phyloP scores from a whole-genome alignment of 2,888 invertebrate genomes.

The Uloborus plumipes region DNA sequence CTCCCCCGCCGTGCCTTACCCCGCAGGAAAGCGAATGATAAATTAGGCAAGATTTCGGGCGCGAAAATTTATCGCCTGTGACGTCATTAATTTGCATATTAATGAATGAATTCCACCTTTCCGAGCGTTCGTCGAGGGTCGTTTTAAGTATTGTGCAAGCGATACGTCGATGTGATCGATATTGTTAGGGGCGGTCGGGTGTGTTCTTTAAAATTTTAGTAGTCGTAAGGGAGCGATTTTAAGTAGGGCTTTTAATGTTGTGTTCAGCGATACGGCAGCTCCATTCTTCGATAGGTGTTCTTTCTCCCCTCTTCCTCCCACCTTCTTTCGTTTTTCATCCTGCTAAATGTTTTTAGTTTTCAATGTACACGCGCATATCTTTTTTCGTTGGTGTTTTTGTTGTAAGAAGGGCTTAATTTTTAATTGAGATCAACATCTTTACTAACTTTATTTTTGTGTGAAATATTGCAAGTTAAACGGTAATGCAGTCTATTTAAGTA shows the following conservation, averaged over 20 bases:
- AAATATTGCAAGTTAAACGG: too few relatives aligned
- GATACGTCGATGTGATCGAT: conserved; percentile 50
- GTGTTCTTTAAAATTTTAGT: conserved; percentile 59
- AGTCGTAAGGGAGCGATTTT: conserved; percentile 50
- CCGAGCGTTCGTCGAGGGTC: conserved; percentile 34
- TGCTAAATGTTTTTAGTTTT: too few relatives aligned
- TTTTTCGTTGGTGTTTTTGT: too few relatives aligned
- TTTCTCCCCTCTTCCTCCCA: too few relatives aligned
- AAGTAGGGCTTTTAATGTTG: conserved; percentile 29
- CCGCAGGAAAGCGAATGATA: conserved; percentile 47
- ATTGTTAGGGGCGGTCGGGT: conserved; percentile 32
- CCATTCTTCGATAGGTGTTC: too few relatives aligned
- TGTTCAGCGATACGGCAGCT: too few relatives aligned
- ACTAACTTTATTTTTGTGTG: too few relatives aligned
- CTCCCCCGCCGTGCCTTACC: conserved; percentile 15
- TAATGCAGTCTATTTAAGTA: too few relatives aligned
- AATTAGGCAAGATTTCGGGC: conserved; percentile 64
- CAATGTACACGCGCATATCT: too few relatives aligned
- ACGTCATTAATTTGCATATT: conserved; percentile 65
- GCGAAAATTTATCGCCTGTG: conserved; percentile 64
- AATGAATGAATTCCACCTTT: conserved; percentile 54
- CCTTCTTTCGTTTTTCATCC: too few relatives aligned
- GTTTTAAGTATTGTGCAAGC: conserved; percentile 55
- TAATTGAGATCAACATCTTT: too few relatives aligned
- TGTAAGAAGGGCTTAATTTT: too few relatives aligned